A percentile compares a stretch with the other conserved stretches of the same genome.
These are phyloP conservation scores for Ooceraea biroi DNA, from an alignment of 1,140 invertebrate species.

Conservation along the genomic window DNA sequence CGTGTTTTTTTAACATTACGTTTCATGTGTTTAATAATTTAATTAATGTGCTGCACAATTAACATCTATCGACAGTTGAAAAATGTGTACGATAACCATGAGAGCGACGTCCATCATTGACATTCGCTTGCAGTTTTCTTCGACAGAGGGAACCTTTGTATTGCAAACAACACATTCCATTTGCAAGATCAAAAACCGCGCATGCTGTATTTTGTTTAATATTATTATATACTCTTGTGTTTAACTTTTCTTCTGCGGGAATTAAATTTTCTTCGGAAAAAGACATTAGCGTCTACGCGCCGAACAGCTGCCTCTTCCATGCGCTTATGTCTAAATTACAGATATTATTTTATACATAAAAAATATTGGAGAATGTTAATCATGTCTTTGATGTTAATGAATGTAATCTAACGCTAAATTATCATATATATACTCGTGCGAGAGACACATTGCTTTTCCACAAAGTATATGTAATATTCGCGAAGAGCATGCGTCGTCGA, in stretches of 20 bases:
- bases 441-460: not conserved
- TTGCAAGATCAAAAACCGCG: not conserved
- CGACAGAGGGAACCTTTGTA: conserved; percentile 46
- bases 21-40: too few species aligned
- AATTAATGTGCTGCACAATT: too few species aligned
- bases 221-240: not conserved
- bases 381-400: not conserved
- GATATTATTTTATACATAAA: not conserved
- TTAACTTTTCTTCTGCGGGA: not conserved
- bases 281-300: too few species aligned
- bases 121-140: conserved; percentile 5
- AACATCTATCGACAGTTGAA: conserved; percentile 7
- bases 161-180: conserved; percentile 14
- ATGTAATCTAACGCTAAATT: conserved; percentile 1
- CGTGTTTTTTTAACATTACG: not conserved
- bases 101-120: not conserved
- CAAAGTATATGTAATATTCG: not conserved
- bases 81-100: conserved; percentile 6
- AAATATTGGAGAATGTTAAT: not conserved
- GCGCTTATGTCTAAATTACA: not conserved
- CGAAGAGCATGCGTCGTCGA: conserved; percentile 40
- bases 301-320: not conserved
- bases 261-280: too few species aligned
- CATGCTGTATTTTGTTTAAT: not conserved
- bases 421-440: not conserved